phyloP scores from a whole-genome alignment of 2,888 invertebrate species.

The Morpho helenor region DNA sequence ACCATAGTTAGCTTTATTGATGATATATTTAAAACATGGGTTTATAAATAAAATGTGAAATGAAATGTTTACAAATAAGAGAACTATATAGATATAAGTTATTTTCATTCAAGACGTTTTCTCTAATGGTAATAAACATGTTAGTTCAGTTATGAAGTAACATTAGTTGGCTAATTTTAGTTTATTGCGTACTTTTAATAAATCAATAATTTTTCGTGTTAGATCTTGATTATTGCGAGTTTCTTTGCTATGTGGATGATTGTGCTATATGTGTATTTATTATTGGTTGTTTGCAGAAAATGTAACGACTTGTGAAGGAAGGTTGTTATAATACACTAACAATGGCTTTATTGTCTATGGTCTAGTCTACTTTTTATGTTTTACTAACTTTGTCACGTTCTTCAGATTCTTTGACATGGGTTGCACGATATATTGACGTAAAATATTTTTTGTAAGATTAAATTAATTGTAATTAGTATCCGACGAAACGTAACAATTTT shows the following conservation, averaged over 20 bases:
- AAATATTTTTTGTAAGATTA: too few species aligned
- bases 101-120: slow-evolving; percentile 14
- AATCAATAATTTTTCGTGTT: slow-evolving; percentile 68
- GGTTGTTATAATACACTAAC: slow-evolving; percentile 22
- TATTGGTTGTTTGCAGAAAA: slow-evolving; percentile 28
- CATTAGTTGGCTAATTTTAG: slow-evolving; percentile 67
- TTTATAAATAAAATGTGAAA: slow-evolving; percentile 9
- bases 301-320: slow-evolving; percentile 23
- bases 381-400: slow-evolving; percentile 35
- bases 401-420: not conserved
- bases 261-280: slow-evolving; percentile 58
- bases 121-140: slow-evolving; percentile 35
- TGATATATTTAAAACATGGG: slow-evolving; percentile 13
- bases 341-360: slow-evolving; percentile 18
- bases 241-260: slow-evolving; percentile 68
- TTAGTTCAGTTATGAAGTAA: slow-evolving; percentile 54
- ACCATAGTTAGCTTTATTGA: slow-evolving; percentile 17
- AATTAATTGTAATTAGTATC: too few species aligned
- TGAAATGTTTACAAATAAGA: slow-evolving; percentile 7
- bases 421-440: not conserved
- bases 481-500: too few species aligned
- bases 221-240: slow-evolving; percentile 61
- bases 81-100: slow-evolving; percentile 18
- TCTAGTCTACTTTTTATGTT: slow-evolving; percentile 17
- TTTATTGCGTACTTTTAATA: slow-evolving; percentile 63